Base-by-base conservation (phyloP, 1,140 invertebrate species). In the Ceratoteleas bidentatus region DNA sequence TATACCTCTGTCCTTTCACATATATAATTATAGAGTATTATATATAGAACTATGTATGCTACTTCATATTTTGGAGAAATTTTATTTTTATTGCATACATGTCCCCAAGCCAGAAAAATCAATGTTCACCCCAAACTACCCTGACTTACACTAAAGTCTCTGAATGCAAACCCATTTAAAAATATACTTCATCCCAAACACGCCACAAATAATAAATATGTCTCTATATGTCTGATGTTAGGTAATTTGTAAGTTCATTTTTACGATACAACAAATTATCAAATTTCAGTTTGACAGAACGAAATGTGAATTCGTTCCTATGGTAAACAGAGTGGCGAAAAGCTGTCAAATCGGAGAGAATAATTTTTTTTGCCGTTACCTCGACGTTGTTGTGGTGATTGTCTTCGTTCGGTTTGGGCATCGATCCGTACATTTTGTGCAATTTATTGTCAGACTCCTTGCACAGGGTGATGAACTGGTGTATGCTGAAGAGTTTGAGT, bases 1-100 rank as follows among this genome's bases (percentile, higher is more conserved):
- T 70, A 78, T 78, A 69, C 58, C 58, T 64, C 75, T 57, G 43
- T 78, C 75, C 75, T 70, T 78, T 78, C 75, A 70, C 75, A 76
- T 76, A 68, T 76, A 70, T 78, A 78, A 78, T 78, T 78, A 78
- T 78, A 78, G 74, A 69, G 65, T 77, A 62, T 77, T 77, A 77
- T 77, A 77, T 77, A 77, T 77, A 77, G 74, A 69, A 77, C 50
- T 69, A 60, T 75, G 62, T 75, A 75, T 69, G 64, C 40, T 57
- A 57, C 45, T 16, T 57, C 40, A 56, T 62, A 60, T 57, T 76
- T 76, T 68, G 49, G 33, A 65, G 9, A 56, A 74, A 64, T 6
- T 40, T 53, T 16, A 69, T 16, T 58, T 69, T 40, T 54, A 15
- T 32, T 49, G 54, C 10, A 47, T 10, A 43, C 43, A 45, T 43